phyloP scores from a whole-genome alignment of 2,888 invertebrate genomes.

The Epsilonema sp. region DNA sequence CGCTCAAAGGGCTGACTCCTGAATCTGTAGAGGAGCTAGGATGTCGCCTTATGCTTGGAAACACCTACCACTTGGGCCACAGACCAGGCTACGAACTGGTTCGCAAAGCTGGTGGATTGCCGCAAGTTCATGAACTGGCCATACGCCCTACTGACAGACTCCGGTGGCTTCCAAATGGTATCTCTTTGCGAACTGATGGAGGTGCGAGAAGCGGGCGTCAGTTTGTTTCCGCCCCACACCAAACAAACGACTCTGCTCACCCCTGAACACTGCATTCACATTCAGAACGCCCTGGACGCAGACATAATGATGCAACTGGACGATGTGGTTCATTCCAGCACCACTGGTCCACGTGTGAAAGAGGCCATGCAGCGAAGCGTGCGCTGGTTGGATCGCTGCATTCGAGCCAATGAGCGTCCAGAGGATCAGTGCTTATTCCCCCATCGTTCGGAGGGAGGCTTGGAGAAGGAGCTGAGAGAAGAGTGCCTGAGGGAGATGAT shows the following conservation, averaged over 20 bases:
- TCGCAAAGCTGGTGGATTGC: constrained; percentile 65
- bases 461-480: constrained; percentile 53
- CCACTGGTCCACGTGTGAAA: constrained; percentile 41
- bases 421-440: constrained; percentile 81
- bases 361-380: constrained; percentile 42
- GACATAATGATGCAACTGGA: constrained; percentile 98
- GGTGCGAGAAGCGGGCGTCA: constrained; percentile 84
- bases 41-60: constrained; percentile 77
- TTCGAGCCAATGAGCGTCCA: constrained; percentile 50
- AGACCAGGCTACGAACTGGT: constrained; percentile 39
- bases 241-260: constrained; percentile 58
- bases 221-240: constrained; percentile 68
- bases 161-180: constrained; percentile 87
- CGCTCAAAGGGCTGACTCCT: constrained; percentile 56
- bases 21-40: constrained; percentile 40
- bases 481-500: constrained; percentile 47
- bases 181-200: constrained; percentile 78
- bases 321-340: constrained; percentile 79
- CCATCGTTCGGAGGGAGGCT: constrained; percentile 91
- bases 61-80: constrained; percentile 80
- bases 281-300: constrained; percentile 77
- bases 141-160: constrained; percentile 71
- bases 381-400: constrained; percentile 82
- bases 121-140: constrained; percentile 98
- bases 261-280: constrained; percentile 83